Percentiles rank a stretch among this genome's conserved stretches.
These are phyloP conservation scores for Physocephala rufipes DNA, from an alignment of 2,888 invertebrate species.

Conservation along the genomic window DNA sequence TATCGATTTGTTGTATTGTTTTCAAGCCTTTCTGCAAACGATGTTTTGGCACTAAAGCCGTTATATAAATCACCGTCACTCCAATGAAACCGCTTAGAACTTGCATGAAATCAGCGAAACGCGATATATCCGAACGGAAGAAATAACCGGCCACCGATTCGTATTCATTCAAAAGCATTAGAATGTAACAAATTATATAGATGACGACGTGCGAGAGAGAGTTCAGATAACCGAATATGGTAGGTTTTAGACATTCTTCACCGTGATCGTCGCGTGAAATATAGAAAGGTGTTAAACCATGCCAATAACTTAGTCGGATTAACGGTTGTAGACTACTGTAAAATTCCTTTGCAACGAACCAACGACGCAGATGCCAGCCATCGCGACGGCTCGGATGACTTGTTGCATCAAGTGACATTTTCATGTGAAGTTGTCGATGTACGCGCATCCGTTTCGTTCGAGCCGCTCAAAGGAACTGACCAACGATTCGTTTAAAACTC, in stretches of 20 bases:
- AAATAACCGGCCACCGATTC: constrained; percentile 64
- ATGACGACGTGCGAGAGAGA: constrained; percentile 52
- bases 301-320: constrained; percentile 54
- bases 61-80: constrained; percentile 58
- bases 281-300: constrained; percentile 61
- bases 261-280: constrained; percentile 48
- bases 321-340: constrained; percentile 59
- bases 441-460: not conserved
- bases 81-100: constrained; percentile 61
- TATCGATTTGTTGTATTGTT: constrained; percentile 56
- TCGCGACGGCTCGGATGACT: constrained; percentile 27
- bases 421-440: no score
- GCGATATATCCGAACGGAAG: constrained; percentile 59
- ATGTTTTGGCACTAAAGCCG: constrained; percentile 57
- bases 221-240: constrained; percentile 58
- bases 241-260: constrained; percentile 50
- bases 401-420: no score
- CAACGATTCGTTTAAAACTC: not conserved
- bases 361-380: constrained; percentile 40
- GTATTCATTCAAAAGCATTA: constrained; percentile 57
- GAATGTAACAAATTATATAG: constrained; percentile 55
- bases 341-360: constrained; percentile 56
- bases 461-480: not conserved
- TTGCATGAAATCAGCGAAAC: constrained; percentile 62
- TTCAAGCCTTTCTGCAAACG: constrained; percentile 55